Percentiles rank a stretch among this genome's conserved stretches.
Evolutionary conservation across 2,113 vertebrate species (phyloP).

Genomic region (Zeus faber): DNA sequence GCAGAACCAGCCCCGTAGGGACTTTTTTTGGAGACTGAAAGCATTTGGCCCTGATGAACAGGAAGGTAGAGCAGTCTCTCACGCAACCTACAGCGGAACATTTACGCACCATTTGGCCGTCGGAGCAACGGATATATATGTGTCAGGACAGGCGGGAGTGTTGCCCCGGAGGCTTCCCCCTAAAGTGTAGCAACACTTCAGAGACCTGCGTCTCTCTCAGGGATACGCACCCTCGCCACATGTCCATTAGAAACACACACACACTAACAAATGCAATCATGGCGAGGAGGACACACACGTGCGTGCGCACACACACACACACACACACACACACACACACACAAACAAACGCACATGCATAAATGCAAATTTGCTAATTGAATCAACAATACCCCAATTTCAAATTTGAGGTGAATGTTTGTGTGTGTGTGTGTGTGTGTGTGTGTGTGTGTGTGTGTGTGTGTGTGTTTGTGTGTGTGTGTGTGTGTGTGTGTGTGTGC

Average conservation of each 20-base stretch:
- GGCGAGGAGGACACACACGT: too few relatives aligned
- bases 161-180: slow-evolving; percentile 27
- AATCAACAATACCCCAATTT: not conserved
- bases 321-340: not conserved
- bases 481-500: slow-evolving; percentile 3
- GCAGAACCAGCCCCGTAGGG: not conserved
- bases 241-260: slow-evolving; percentile 2
- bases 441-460: slow-evolving; percentile 1
- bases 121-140: slow-evolving; percentile 48
- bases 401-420: not conserved
- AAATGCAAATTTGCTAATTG: not conserved
- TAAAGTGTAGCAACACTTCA: slow-evolving; percentile 45
- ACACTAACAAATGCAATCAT: not conserved
- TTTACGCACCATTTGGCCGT: slow-evolving; percentile 58
- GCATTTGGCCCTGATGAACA: slow-evolving; percentile 42
- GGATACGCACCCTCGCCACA: not conserved
- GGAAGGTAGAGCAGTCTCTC: slow-evolving; percentile 34
- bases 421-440: slow-evolving; percentile 1
- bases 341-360: too few relatives aligned
- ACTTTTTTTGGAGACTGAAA: slow-evolving; percentile 22
- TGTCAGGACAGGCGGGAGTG: slow-evolving; percentile 33
- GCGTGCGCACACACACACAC: slow-evolving; percentile 1
- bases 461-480: not conserved
- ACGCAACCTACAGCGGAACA: slow-evolving; percentile 43
- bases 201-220: slow-evolving; percentile 5